phyloP scores from a whole-genome alignment of 2,888 invertebrate genomes.

The Lottia scabra region DNA sequence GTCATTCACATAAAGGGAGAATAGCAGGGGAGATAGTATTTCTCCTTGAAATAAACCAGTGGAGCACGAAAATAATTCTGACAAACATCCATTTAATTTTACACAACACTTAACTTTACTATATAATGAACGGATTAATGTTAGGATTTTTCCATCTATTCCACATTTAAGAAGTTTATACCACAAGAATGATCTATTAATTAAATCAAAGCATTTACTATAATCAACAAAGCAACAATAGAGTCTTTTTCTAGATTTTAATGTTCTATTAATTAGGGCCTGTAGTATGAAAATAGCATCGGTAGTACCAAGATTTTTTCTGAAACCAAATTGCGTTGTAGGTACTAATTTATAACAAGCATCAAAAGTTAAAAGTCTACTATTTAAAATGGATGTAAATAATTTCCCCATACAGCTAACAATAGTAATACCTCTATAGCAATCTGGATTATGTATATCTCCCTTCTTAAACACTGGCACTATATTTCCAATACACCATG shows the following conservation, averaged over 20 bases:
- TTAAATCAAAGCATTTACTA: slow-evolving; percentile 2
- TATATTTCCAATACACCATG: slow-evolving; percentile 2
- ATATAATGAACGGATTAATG: neutral
- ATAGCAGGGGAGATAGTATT: neutral
- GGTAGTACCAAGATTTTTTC: neutral
- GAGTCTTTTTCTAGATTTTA: neutral
- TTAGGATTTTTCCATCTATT: neutral
- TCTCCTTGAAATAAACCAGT: neutral
- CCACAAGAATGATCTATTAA: neutral
- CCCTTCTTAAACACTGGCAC: slow-evolving; percentile 13
- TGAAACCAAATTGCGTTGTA: neutral
- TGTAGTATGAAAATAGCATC: neutral
- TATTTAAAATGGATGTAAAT: neutral
- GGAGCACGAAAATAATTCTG: neutral
- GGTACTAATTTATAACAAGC: neutral
- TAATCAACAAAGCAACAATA: neutral
- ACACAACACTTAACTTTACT: slow-evolving; percentile 1
- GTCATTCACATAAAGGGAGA: neutral
- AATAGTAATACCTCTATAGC: neutral
- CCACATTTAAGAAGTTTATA: neutral
- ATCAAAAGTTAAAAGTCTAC: slow-evolving; percentile 1
- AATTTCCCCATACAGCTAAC: neutral
- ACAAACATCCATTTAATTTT: neutral
- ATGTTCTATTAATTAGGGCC: neutral
- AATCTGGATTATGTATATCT: slow-evolving; percentile 1